Percentiles rank a stretch among this genome's conserved stretches.
These are phyloP conservation scores for Caerostris darwini DNA, from an alignment of 1,140 invertebrate species.

Conservation along the genomic window DNA sequence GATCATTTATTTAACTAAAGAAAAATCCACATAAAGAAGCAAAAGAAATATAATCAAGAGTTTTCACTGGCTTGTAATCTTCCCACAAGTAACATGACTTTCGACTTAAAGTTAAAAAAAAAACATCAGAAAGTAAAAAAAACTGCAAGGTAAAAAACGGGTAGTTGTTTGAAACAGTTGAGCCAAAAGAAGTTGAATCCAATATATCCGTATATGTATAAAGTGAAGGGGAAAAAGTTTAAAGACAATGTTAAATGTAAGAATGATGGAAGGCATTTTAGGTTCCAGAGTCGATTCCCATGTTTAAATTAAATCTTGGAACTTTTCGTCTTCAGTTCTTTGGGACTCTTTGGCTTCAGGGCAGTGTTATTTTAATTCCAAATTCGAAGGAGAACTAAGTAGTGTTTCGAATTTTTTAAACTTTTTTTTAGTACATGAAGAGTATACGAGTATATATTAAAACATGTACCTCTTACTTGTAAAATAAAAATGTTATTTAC, in stretches of 20 bases:
- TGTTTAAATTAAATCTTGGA: constrained; percentile 51
- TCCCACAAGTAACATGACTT: constrained; percentile 69
- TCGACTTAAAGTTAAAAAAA: constrained; percentile 60
- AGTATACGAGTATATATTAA: background rate
- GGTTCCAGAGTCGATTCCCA: background rate
- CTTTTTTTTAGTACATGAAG: background rate
- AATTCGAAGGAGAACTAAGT: background rate
- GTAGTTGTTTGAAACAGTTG: background rate
- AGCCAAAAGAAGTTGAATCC: background rate
- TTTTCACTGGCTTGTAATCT: constrained; percentile 68
- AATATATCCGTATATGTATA: constrained; percentile 38
- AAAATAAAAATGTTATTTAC: too few species aligned
- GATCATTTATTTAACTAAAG: constrained; percentile 44
- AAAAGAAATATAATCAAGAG: constrained; percentile 63
- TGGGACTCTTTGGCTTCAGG: background rate
- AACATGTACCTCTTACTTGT: too few species aligned
- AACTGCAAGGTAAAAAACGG: background rate
- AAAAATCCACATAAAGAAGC: constrained; percentile 23
- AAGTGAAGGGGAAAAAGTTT: background rate
- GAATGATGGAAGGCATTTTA: constrained; percentile 8
- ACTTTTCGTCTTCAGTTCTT: background rate
- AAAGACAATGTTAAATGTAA: constrained; percentile 44
- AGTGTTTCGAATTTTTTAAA: background rate
- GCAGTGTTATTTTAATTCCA: constrained; percentile 7
- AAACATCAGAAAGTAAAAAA: background rate